Conservation (phyloP, 1,140 invertebrate genomes). For the Antheraea mylitta region DNA sequence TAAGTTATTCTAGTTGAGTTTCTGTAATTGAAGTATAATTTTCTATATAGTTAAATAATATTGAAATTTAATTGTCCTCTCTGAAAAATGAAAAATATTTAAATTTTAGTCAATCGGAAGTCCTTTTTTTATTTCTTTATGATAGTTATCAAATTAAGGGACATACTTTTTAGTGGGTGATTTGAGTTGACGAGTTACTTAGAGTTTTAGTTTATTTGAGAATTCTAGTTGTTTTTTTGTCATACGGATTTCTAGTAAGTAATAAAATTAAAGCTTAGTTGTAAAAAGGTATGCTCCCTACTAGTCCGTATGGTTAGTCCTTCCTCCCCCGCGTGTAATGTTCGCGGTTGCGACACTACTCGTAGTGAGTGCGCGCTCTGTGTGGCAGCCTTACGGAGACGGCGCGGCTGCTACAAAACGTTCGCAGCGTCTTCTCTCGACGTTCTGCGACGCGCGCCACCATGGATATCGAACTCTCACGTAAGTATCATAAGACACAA, state of each 20-base stretch:
- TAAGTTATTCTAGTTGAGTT: no score
- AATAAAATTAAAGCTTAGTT: neutral
- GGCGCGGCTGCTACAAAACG: conserved; percentile 94
- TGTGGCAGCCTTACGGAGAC: conserved; percentile 95
- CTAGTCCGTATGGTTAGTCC: neutral
- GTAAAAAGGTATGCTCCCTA: conserved; percentile 6
- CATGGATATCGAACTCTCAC: conserved; percentile 93
- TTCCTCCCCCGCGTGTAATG: neutral
- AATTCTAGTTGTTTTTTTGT: neutral
- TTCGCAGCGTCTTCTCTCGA: conserved; percentile 93
- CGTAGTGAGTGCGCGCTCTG: conserved; percentile 42
- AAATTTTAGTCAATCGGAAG: no score
- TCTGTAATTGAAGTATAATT: no score
- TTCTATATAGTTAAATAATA: no score
- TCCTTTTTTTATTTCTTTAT: no score
- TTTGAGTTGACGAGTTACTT: no score
- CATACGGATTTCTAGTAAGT: neutral
- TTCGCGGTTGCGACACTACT: neutral
- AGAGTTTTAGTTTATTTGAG: no score
- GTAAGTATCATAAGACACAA: conserved; percentile 84
- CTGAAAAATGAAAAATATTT: neutral
- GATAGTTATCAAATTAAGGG: no score
- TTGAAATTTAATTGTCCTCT: neutral
- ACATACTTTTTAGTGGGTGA: no score
- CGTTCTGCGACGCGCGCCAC: conserved; percentile 88